phyloP scores from a whole-genome alignment of 1,140 invertebrate genomes.

The Brachionus koreanus region DNA sequence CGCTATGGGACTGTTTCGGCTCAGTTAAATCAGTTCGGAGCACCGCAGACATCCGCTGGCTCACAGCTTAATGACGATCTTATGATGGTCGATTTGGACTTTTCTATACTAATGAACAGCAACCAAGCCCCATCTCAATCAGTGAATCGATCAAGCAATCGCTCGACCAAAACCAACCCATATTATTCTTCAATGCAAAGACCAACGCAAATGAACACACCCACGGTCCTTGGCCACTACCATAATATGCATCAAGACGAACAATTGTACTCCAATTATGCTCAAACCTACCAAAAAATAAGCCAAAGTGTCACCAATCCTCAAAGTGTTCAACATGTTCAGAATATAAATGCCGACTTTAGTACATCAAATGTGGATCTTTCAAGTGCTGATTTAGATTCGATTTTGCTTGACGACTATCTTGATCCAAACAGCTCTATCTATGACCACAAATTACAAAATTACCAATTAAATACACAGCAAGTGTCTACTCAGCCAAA shows the following conservation, averaged over 20 bases:
- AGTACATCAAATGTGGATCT: background rate
- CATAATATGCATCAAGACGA: background rate
- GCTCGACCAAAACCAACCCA: background rate
- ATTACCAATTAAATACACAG: background rate
- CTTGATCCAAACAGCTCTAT: background rate
- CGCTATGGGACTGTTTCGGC: background rate
- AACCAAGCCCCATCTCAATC: background rate
- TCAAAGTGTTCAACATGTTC: background rate
- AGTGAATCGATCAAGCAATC: background rate
- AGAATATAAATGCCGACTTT: background rate
- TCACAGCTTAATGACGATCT: background rate
- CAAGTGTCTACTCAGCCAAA: background rate
- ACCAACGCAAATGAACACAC: background rate
- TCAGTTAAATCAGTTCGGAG: background rate
- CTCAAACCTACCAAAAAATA: background rate
- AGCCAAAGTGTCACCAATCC: background rate
- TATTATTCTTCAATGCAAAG: background rate
- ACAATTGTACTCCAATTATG: background rate
- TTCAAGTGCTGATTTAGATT: background rate
- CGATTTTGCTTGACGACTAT: constrained; percentile 16
- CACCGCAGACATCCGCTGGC: background rate
- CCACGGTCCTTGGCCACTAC: background rate
- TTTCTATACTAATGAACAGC: constrained; percentile 1
- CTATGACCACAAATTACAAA: background rate
- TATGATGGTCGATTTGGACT: background rate